Conservation (phyloP, 2,113 vertebrate species). For the Tenebrosternarchus preto region DNA sequence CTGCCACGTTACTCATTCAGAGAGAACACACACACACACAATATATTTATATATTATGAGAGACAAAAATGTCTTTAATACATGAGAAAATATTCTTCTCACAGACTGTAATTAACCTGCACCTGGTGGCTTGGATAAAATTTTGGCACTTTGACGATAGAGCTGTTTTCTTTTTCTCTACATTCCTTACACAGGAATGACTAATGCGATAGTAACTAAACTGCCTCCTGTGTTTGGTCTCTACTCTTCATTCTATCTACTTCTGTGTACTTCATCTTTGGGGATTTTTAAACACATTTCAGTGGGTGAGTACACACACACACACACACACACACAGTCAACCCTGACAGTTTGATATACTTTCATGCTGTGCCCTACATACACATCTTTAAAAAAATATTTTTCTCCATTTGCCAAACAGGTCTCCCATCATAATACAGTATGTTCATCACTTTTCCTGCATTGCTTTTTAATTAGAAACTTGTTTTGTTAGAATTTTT, state of each 20-base stretch:
- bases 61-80: too few relatives aligned
- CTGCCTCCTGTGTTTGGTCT: slow-evolving; percentile 88
- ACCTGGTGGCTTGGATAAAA: too few relatives aligned
- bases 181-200: slow-evolving; percentile 76
- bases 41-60: too few relatives aligned
- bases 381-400: too few relatives aligned
- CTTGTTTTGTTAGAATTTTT: not conserved
- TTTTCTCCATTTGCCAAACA: too few relatives aligned
- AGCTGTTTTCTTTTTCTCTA: not conserved
- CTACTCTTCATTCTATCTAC: slow-evolving; percentile 91
- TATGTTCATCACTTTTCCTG: not conserved
- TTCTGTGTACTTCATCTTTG: slow-evolving; percentile 92
- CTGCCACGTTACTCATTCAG: slow-evolving; percentile 82
- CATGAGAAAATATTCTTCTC: too few relatives aligned
- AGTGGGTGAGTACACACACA: slow-evolving; percentile 75
- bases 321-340: not conserved
- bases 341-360: not conserved
- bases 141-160: too few relatives aligned
- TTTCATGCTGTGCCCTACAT: not conserved
- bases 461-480: not conserved
- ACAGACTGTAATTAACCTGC: too few relatives aligned
- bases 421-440: too few relatives aligned
- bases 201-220: slow-evolving; percentile 86
- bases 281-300: slow-evolving; percentile 93
- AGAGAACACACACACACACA: slow-evolving; percentile 65